These are phyloP conservation scores for Cephalophus harveyi DNA, from an alignment of 2,113 vertebrate genomes.

Conservation along the genomic window DNA sequence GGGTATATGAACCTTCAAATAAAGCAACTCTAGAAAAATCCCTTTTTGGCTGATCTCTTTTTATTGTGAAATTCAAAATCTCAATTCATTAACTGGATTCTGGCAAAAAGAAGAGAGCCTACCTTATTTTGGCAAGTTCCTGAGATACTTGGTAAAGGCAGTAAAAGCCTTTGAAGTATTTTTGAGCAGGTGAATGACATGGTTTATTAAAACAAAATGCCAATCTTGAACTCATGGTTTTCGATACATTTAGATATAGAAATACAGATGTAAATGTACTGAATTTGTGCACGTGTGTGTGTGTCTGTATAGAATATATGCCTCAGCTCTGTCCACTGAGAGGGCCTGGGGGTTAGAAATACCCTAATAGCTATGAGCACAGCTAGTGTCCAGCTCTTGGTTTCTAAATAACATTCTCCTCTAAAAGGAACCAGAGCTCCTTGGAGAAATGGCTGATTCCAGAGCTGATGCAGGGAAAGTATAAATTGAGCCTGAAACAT, in stretches of 20 bases:
- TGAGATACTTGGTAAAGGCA: neutral
- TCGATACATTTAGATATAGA: neutral
- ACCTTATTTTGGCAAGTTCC: neutral
- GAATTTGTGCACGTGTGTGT: neutral
- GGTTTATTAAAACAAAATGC: neutral
- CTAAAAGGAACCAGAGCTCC: neutral
- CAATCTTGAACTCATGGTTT: neutral
- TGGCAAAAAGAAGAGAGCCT: neutral
- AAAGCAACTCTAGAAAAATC: neutral
- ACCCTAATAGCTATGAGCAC: neutral
- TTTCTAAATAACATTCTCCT: neutral
- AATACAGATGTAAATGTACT: neutral
- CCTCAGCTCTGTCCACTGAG: neutral
- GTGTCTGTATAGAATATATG: neutral
- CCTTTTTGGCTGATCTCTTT: neutral
- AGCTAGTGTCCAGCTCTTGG: neutral
- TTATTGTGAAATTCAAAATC: neutral
- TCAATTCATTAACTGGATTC: neutral
- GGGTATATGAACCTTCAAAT: neutral
- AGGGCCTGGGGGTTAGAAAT: neutral
- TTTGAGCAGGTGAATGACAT: neutral
- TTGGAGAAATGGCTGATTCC: slow-evolving; percentile 14
- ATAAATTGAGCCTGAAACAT: neutral
- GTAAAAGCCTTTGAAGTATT: neutral
- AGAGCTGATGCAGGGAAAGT: neutral